Evolutionary conservation across 2,797 vertebrate genomes (phyloP).

Genomic region (Choloepus didactylus): DNA sequence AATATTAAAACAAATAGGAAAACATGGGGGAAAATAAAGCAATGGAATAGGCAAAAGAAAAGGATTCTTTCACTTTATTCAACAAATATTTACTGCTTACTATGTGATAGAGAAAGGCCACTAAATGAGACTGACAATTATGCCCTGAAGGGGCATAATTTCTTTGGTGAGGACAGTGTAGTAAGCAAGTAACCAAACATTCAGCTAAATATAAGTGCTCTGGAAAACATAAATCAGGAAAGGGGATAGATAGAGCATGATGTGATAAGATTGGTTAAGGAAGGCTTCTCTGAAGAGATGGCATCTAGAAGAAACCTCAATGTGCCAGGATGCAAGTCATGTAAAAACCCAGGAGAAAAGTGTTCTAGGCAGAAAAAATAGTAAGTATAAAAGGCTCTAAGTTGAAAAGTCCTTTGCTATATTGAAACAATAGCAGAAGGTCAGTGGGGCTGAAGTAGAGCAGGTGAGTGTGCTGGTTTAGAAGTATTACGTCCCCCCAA

Average conservation of each 20-base stretch:
- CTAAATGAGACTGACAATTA: neutral
- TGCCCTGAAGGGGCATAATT: neutral
- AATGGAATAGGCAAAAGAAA: neutral
- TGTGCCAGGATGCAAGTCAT: neutral
- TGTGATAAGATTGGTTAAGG: neutral
- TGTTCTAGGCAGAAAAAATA: neutral
- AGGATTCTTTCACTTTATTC: slow-evolving; percentile 15
- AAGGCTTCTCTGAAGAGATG: slow-evolving; percentile 41
- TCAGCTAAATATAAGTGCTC: neutral
- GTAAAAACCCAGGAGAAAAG: neutral
- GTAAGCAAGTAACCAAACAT: neutral
- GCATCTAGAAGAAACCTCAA: neutral
- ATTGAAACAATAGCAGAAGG: neutral
- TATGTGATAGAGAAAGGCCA: neutral
- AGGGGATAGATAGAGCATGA: neutral
- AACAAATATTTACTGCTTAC: neutral
- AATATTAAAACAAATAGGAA: slow-evolving; percentile 30
- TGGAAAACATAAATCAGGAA: neutral
- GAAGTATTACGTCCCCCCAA: too few species aligned
- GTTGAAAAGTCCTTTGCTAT: neutral
- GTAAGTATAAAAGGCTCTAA: neutral
- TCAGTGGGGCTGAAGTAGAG: neutral
- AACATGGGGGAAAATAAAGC: neutral
- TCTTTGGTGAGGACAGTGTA: neutral
- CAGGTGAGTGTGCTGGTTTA: too few species aligned